These are phyloP conservation scores for Ranitomeya imitator DNA, from an alignment of 2,113 vertebrate species.

Conservation along the genomic window DNA sequence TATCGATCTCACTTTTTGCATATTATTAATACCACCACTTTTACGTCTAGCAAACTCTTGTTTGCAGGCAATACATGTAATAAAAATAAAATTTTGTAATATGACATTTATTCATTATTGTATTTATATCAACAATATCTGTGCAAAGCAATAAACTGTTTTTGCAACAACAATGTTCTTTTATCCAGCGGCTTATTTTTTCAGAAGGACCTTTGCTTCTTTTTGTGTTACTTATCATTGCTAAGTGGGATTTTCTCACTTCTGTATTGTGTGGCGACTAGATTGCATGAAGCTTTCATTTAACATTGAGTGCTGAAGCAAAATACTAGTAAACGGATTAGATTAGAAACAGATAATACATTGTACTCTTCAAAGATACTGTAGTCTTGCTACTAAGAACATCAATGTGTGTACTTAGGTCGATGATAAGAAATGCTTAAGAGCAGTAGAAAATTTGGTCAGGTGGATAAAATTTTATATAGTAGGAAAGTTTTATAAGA, in stretches of 20 bases:
- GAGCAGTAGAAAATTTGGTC: not conserved
- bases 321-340: slow-evolving; percentile 22
- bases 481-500: not conserved
- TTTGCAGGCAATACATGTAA: not conserved
- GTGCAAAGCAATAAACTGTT: not conserved
- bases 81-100: not conserved
- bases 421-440: not conserved
- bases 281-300: not conserved
- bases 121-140: not conserved
- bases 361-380: not conserved
- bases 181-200: not conserved
- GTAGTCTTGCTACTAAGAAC: not conserved
- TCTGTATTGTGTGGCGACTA: not conserved
- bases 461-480: not conserved
- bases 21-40: no score
- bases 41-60: not conserved
- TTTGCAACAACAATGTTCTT: not conserved
- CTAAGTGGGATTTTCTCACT: slow-evolving; percentile 6
- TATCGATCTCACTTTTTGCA: no score
- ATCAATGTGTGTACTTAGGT: not conserved
- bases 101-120: not conserved
- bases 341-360: not conserved
- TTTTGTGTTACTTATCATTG: not conserved
- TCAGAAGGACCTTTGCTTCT: not conserved
- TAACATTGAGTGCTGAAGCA: not conserved